Percentiles rank a stretch among this genome's conserved stretches.
phyloP scores from a whole-genome alignment of 2,113 vertebrate species.

The Camelus bactrianus region DNA sequence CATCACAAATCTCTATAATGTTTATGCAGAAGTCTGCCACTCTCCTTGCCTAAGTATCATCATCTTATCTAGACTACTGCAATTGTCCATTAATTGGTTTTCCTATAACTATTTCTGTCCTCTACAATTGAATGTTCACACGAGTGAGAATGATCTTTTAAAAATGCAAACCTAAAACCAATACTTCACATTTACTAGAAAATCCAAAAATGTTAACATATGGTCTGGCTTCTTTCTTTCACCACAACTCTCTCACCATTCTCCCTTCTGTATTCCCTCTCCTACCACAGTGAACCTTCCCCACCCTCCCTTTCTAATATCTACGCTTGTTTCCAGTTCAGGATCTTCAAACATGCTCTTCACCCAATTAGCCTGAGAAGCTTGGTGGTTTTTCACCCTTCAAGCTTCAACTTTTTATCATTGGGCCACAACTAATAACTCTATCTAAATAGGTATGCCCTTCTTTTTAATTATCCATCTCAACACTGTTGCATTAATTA shows the following conservation, averaged over 20 bases:
- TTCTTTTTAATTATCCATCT: neutral
- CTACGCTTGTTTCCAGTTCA: neutral
- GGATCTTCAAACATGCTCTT: neutral
- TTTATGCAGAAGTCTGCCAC: neutral
- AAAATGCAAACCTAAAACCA: conserved; percentile 3
- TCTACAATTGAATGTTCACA: neutral
- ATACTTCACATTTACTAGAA: neutral
- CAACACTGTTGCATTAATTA: neutral
- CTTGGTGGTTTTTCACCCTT: neutral
- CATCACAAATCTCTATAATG: neutral
- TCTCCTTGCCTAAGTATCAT: neutral
- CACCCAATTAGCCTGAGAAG: neutral
- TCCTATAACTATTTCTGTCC: neutral
- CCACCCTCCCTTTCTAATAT: neutral
- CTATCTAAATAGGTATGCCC: neutral
- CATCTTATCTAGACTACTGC: neutral
- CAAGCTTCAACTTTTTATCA: neutral
- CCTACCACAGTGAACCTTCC: neutral
- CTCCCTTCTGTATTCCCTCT: neutral
- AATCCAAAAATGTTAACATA: neutral
- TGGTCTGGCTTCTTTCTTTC: neutral
- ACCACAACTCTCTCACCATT: neutral
- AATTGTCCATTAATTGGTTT: neutral
- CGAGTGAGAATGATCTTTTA: neutral
- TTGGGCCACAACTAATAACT: neutral